phyloP scores from a whole-genome alignment of 1,140 invertebrate species.

The Melitaea cinxia region DNA sequence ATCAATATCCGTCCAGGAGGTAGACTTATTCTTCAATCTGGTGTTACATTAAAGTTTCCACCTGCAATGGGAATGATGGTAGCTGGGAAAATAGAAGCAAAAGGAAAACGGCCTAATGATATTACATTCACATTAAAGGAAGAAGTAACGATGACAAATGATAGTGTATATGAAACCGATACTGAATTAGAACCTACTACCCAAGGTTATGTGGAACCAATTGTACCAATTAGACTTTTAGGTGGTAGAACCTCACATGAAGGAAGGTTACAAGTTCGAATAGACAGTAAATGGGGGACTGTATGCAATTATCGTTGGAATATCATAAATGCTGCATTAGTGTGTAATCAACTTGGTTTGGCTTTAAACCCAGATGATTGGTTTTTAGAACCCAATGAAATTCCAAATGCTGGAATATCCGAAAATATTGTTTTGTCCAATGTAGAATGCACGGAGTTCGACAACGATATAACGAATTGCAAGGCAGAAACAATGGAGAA shows the following conservation, averaged over 20 bases:
- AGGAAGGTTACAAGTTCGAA: conserved; percentile 90
- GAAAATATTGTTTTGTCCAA: conserved; percentile 92
- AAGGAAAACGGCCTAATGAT: conserved; percentile 88
- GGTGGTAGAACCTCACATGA: conserved; percentile 89
- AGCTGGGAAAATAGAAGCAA: conserved; percentile 93
- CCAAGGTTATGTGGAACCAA: conserved; percentile 78
- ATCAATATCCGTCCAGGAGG: conserved; percentile 95
- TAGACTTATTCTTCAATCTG: conserved; percentile 92
- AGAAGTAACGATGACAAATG: conserved; percentile 84
- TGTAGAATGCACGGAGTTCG: conserved; percentile 94
- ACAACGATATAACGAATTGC: conserved; percentile 95
- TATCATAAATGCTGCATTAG: conserved; percentile 94
- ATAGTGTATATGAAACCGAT: conserved; percentile 84
- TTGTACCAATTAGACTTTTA: conserved; percentile 87
- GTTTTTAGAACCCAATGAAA: conserved; percentile 90
- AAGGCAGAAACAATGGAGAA: conserved; percentile 88
- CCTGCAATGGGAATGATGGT: conserved; percentile 98
- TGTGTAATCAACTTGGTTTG: conserved; percentile 97
- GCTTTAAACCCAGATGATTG: conserved; percentile 96
- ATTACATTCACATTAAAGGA: conserved; percentile 90
- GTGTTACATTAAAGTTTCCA: conserved; percentile 93
- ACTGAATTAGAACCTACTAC: conserved; percentile 82
- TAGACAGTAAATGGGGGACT: conserved; percentile 96
- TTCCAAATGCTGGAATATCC: conserved; percentile 88
- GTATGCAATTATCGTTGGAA: conserved; percentile 99